Evolutionary conservation across 2,113 vertebrate genomes (phyloP), one percentile per base, ranked within the genome.

Genomic region (Antidorcas marsupialis): DNA sequence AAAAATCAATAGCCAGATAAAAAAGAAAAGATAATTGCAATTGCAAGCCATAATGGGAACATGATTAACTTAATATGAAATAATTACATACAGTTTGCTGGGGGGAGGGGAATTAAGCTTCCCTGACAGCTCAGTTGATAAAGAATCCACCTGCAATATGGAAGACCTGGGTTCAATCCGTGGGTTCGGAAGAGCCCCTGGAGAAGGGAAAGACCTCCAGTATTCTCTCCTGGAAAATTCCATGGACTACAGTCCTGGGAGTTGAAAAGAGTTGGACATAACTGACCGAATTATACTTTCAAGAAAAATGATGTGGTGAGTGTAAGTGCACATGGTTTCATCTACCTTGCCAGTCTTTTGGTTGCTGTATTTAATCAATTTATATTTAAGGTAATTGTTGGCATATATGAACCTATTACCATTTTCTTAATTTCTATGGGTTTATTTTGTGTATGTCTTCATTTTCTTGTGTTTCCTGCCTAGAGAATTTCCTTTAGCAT

Each of bases 241-340:
- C 62, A 67, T n/a, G 33, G 62, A n/a, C 62, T 67, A 67, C 7
- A n/a, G 33, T 19, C 62, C 62, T 10, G 0, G 16, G 62, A 3
- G 2, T 67, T 67, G 16, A n/a, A 67, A 67, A n/a, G 33, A 67
- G 33, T 19, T 1, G 7, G 33, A n/a, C 62, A 67, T n/a, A 17
- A 67, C 4, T n/a, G 33, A n/a, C 16, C 0, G 0, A 67, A 3
- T 67, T n/a, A 19, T 33, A n/a, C 16, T 67, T 67, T 67, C 62
- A 9, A n/a, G 62, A n/a, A 67, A n/a, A 67, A 67, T n/a, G 62
- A 67, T 67, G 7, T 67, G 16, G 33, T 67, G 33, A 67, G 33
- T 67, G 62, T 67, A n/a, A 67, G 33, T 67, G 33, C 62, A 67
- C 62, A 64, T n/a, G 62, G 8, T 2, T 64, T n/a, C 62, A 67